Conservation (phyloP, 2,888 invertebrate genomes). For the Philereme vetulata region DNA sequence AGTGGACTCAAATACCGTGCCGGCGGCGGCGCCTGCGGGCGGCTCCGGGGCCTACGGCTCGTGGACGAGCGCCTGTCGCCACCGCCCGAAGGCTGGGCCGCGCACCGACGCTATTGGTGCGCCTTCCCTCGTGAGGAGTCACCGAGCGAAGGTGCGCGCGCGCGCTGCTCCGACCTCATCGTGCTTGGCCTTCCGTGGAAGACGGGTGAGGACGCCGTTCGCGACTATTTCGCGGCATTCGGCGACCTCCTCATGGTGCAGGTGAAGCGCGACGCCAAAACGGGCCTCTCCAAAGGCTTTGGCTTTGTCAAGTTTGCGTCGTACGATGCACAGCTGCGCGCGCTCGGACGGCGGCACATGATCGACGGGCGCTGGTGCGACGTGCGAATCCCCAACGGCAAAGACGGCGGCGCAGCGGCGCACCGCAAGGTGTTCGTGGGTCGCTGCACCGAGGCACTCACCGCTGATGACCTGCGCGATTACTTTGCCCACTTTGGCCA, state of each 20-base stretch:
- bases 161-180: slow-evolving; percentile 89
- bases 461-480: slow-evolving; percentile 89
- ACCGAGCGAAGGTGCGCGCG: slow-evolving; percentile 81
- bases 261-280: slow-evolving; percentile 84
- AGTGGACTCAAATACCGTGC: slow-evolving; percentile 87
- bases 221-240: slow-evolving; percentile 88
- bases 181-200: slow-evolving; percentile 91
- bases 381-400: slow-evolving; percentile 88
- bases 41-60: slow-evolving; percentile 93
- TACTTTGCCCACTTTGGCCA: slow-evolving; percentile 92
- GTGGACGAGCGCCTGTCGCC: slow-evolving; percentile 95
- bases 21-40: slow-evolving; percentile 86
- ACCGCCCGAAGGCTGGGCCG: slow-evolving; percentile 96
- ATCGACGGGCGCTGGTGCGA: slow-evolving; percentile 90
- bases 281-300: slow-evolving; percentile 88
- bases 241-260: slow-evolving; percentile 86
- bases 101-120: slow-evolving; percentile 85
- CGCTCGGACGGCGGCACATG: slow-evolving; percentile 86
- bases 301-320: slow-evolving; percentile 88
- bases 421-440: slow-evolving; percentile 93
- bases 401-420: slow-evolving; percentile 86
- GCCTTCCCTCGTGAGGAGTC: slow-evolving; percentile 93
- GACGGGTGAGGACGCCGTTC: slow-evolving; percentile 88
- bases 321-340: slow-evolving; percentile 86
- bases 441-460: slow-evolving; percentile 91